Percentiles rank a stretch among this genome's conserved stretches.
Conservation (phyloP, 2,888 invertebrate genomes). For the Yponomeuta sedellus region DNA sequence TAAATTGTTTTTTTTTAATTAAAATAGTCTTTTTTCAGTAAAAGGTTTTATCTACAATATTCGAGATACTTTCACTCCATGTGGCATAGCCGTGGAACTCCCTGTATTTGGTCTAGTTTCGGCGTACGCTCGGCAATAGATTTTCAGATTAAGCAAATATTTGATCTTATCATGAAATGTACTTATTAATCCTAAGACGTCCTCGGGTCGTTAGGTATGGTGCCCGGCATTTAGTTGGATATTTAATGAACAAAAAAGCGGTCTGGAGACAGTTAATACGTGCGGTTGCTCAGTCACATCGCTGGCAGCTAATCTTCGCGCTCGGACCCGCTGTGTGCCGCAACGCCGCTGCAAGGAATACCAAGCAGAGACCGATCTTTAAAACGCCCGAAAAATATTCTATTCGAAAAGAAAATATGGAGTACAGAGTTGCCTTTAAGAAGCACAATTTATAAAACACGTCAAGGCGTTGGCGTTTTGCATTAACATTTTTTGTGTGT, state of each 20-base stretch:
- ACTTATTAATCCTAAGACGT: neutral
- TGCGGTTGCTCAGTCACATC: conserved; percentile 9
- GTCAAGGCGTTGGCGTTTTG: no score
- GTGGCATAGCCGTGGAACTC: no score
- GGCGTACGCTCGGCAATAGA: no score
- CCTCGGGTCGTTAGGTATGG: neutral
- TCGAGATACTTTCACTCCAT: no score
- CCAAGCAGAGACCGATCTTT: conserved; percentile 40
- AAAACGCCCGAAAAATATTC: neutral
- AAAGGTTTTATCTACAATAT: no score
- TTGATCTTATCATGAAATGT: neutral
- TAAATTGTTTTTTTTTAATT: no score
- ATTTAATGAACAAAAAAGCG: conserved; percentile 11
- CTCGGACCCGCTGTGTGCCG: neutral
- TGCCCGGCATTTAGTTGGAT: neutral
- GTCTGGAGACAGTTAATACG: conserved; percentile 8
- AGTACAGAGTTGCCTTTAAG: no score
- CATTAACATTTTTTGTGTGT: no score
- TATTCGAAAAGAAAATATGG: neutral
- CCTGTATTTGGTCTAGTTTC: no score
- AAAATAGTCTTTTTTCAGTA: no score
- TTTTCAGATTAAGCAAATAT: neutral
- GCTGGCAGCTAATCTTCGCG: neutral
- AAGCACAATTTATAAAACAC: no score
- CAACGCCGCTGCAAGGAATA: conserved; percentile 42